Percentiles rank a stretch among this genome's conserved stretches.
Evolutionary conservation across 2,888 invertebrate genomes (phyloP).

Genomic region (Zygaena filipendulae): DNA sequence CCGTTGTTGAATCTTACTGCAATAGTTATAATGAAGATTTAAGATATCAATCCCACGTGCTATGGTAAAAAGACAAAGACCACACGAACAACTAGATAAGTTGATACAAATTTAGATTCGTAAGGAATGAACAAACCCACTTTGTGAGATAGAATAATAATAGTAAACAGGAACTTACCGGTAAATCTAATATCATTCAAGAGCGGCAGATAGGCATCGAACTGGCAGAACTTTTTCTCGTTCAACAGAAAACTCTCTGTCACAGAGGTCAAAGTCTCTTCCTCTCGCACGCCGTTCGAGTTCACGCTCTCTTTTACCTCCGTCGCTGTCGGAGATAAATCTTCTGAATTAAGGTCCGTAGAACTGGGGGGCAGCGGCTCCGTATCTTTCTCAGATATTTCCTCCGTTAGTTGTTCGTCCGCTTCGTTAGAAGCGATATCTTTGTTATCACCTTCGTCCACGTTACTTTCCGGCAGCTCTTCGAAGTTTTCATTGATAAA

Average conservation of each 20-base stretch:
- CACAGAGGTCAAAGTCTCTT: constrained; percentile 29
- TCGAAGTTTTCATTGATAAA: constrained; percentile 52
- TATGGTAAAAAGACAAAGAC: too few species aligned
- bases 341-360: constrained; percentile 14
- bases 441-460: constrained; percentile 44
- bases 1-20: too few species aligned
- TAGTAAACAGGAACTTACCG: constrained; percentile 38
- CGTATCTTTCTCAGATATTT: constrained; percentile 12
- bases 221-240: constrained; percentile 56
- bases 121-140: too few species aligned
- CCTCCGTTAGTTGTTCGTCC: constrained; percentile 23
- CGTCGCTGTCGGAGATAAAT: constrained; percentile 12
- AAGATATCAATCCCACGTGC: too few species aligned
- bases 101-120: too few species aligned
- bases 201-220: constrained; percentile 42
- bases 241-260: constrained; percentile 57
- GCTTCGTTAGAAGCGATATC: constrained; percentile 26
- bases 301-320: constrained; percentile 14
- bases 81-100: too few species aligned
- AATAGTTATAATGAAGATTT: too few species aligned
- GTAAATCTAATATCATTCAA: constrained; percentile 58
- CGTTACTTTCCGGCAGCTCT: constrained; percentile 55
- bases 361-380: constrained; percentile 10
- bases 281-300: constrained; percentile 23
- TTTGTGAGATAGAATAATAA: too few species aligned